Percentiles rank a stretch among this genome's conserved stretches.
These are phyloP conservation scores for Anastrepha ludens DNA, from an alignment of 1,140 invertebrate genomes.

Conservation along the genomic window DNA sequence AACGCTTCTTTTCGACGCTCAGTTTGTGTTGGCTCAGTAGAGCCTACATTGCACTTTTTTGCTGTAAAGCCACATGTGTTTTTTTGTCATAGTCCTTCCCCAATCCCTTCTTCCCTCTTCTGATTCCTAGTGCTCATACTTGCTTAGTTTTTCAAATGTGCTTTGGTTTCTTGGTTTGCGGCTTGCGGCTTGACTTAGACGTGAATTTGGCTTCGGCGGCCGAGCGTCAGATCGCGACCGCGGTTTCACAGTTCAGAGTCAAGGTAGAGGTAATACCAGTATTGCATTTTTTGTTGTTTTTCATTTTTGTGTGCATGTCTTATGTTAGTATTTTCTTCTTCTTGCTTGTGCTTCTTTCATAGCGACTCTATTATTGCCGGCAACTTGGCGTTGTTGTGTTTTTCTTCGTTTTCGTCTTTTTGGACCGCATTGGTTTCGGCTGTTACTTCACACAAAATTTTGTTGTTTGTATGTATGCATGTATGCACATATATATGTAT, in stretches of 20 bases:
- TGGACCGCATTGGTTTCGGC: neutral
- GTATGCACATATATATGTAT: neutral
- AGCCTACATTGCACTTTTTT: neutral
- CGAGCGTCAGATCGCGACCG: constrained; percentile 1
- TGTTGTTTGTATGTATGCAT: neutral
- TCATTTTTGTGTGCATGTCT: neutral
- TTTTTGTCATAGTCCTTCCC: neutral
- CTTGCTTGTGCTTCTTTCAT: neutral
- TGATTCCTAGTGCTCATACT: constrained; percentile 70
- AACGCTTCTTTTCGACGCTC: too few species aligned
- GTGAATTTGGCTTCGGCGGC: constrained; percentile 41
- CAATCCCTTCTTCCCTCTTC: constrained; percentile 24
- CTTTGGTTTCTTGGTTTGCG: constrained; percentile 42
- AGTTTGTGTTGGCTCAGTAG: neutral
- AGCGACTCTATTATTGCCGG: constrained; percentile 33
- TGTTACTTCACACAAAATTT: constrained; percentile 49
- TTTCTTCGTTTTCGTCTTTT: constrained; percentile 15
- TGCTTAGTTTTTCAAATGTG: constrained; percentile 57
- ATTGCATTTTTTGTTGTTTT: constrained; percentile 10
- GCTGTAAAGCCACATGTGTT: constrained; percentile 15
- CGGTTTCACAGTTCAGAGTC: constrained; percentile 66
- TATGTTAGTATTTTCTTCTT: constrained; percentile 44
- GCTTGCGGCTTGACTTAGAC: neutral
- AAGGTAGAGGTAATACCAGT: constrained; percentile 69
- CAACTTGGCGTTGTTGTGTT: constrained; percentile 44